Percentiles rank a stretch among this genome's conserved stretches.
phyloP scores from a whole-genome alignment of 1,140 invertebrate species.

The Aphis gossypii region DNA sequence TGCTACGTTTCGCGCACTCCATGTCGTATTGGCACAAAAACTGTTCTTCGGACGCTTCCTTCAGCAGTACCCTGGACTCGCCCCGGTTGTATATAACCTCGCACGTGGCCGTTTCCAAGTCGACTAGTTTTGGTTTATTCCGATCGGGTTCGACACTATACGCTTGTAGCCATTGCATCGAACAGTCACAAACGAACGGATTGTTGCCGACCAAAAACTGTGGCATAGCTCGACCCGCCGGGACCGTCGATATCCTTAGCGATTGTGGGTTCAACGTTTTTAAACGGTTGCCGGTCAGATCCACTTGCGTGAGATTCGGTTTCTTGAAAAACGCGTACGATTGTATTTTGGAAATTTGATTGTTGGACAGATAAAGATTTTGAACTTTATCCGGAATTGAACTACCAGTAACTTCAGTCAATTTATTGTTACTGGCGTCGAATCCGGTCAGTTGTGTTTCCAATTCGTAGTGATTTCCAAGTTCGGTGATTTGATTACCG shows the following conservation, averaged over 20 bases:
- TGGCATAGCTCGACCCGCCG: slow-evolving; percentile 78
- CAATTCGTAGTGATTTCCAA: slow-evolving; percentile 90
- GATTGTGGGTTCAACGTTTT: slow-evolving; percentile 86
- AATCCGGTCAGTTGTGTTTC: slow-evolving; percentile 84
- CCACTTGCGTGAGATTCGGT: slow-evolving; percentile 85
- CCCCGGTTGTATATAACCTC: slow-evolving; percentile 85
- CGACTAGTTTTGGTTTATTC: slow-evolving; percentile 85
- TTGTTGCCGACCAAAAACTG: slow-evolving; percentile 92
- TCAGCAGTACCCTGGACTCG: slow-evolving; percentile 78
- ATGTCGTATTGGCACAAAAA: slow-evolving; percentile 91
- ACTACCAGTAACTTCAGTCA: slow-evolving; percentile 82
- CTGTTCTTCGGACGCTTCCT: slow-evolving; percentile 84
- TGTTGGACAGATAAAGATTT: slow-evolving; percentile 83
- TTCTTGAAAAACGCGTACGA: slow-evolving; percentile 94
- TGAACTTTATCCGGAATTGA: slow-evolving; percentile 87
- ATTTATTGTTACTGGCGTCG: slow-evolving; percentile 84
- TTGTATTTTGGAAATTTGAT: slow-evolving; percentile 85
- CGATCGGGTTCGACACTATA: slow-evolving; percentile 79
- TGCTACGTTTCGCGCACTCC: slow-evolving; percentile 78
- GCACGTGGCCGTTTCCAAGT: slow-evolving; percentile 87
- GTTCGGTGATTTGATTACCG: slow-evolving; percentile 82
- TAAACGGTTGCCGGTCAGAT: slow-evolving; percentile 85
- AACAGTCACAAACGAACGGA: slow-evolving; percentile 89
- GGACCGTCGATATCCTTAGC: slow-evolving; percentile 80
- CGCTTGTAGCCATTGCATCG: slow-evolving; percentile 84